Conservation (phyloP, 2,888 invertebrate genomes). For the Platycheirus rosarum region DNA sequence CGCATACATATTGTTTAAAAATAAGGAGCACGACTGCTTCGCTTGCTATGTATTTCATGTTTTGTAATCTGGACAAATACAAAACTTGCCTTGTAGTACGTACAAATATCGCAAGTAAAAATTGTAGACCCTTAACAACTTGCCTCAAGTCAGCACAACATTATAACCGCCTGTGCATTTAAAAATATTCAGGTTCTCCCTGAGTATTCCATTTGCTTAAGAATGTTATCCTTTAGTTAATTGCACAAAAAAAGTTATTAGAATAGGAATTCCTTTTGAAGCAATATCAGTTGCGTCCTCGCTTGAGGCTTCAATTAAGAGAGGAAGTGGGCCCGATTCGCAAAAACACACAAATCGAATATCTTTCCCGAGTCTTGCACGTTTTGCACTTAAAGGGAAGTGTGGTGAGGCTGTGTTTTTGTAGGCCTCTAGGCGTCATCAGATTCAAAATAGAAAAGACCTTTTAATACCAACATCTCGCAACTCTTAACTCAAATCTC, state of each 20-base stretch:
- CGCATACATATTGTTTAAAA: no score
- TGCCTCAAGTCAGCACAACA: constrained; percentile 8
- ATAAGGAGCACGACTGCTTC: no score
- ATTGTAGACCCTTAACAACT: constrained; percentile 19
- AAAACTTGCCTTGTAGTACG: no score
- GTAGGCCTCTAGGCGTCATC: constrained; percentile 46
- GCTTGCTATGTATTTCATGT: no score
- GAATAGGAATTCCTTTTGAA: constrained; percentile 13
- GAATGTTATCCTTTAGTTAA: constrained; percentile 45
- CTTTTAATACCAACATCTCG: constrained; percentile 23
- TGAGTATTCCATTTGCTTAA: no score
- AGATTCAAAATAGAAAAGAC: constrained; percentile 25
- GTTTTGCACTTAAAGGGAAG: constrained; percentile 18
- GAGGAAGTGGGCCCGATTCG: constrained; percentile 24
- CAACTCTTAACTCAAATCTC: no score
- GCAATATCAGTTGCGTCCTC: constrained; percentile 51
- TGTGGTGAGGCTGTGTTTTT: constrained; percentile 27
- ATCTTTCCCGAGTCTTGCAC: constrained; percentile 5
- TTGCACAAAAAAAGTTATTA: constrained; percentile 32
- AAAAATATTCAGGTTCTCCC: no score
- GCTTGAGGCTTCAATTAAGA: constrained; percentile 65
- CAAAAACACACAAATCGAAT: constrained; percentile 37
- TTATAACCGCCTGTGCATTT: constrained; percentile 3
- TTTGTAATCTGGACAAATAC: no score
- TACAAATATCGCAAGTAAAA: no score